These are phyloP conservation scores for Periophthalmus modestus DNA, from an alignment of 2,113 vertebrate species.

Conservation along the genomic window DNA sequence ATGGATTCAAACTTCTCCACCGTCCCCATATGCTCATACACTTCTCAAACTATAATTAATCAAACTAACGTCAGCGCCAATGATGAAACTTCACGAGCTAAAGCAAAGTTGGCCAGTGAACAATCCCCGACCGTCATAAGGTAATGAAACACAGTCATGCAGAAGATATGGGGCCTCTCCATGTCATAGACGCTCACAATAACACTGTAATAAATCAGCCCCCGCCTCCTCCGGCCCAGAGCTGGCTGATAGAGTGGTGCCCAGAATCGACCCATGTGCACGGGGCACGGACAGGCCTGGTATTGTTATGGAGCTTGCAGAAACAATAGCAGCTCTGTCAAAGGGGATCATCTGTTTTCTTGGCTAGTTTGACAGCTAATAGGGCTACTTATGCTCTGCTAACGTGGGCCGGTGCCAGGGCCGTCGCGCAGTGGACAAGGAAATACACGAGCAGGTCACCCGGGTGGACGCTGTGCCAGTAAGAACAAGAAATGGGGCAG, in stretches of 20 bases:
- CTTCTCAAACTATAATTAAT: not conserved
- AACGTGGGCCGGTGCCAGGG: slow-evolving; percentile 53
- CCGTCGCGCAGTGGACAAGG: slow-evolving; percentile 47
- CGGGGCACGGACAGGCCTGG: slow-evolving; percentile 49
- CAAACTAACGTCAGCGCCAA: not conserved
- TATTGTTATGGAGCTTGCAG: slow-evolving; percentile 51
- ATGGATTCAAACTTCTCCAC: slow-evolving; percentile 3
- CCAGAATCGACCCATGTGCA: slow-evolving; percentile 63
- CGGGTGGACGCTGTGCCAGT: not conserved
- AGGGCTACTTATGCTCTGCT: slow-evolving; percentile 64
- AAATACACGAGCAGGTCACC: slow-evolving; percentile 49
- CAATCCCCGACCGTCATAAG: slow-evolving; percentile 13
- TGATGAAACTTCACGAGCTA: not conserved
- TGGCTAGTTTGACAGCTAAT: slow-evolving; percentile 71
- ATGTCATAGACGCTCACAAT: slow-evolving; percentile 31
- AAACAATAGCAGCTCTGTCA: slow-evolving; percentile 72
- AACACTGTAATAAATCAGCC: slow-evolving; percentile 48
- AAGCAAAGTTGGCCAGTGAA: not conserved
- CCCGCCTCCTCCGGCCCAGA: slow-evolving; percentile 14
- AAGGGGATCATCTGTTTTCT: slow-evolving; percentile 72
- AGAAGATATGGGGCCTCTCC: slow-evolving; percentile 16
- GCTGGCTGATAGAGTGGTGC: slow-evolving; percentile 60
- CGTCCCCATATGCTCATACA: not conserved
- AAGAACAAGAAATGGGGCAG: not conserved
- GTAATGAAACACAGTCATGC: slow-evolving; percentile 13